Conservation (phyloP, 2,797 vertebrate genomes). For the Esox masquinongy region DNA sequence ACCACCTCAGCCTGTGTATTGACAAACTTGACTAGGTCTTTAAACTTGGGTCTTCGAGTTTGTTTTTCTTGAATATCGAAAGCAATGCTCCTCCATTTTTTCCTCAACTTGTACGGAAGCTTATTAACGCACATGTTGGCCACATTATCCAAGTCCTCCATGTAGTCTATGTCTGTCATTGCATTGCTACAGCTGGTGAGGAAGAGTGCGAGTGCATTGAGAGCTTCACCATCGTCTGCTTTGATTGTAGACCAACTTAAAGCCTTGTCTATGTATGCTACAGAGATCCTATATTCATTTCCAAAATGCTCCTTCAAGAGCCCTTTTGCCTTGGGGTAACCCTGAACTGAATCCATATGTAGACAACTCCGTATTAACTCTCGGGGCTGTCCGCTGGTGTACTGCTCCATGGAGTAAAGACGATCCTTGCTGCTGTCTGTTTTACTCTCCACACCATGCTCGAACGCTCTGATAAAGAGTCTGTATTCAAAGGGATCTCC, state of each 20-base stretch:
- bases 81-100: neutral
- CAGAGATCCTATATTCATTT: neutral
- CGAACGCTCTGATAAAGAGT: too few species aligned
- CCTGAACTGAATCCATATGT: too few species aligned
- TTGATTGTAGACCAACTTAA: neutral
- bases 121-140: neutral
- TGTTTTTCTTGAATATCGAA: neutral
- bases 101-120: neutral
- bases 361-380: too few species aligned
- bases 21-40: too few species aligned
- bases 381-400: too few species aligned
- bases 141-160: neutral
- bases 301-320: neutral
- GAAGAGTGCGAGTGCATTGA: neutral
- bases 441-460: too few species aligned
- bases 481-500: neutral
- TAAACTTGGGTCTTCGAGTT: too few species aligned
- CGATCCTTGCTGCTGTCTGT: too few species aligned
- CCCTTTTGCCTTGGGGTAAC: neutral
- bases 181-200: neutral
- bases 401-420: too few species aligned
- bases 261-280: too few species aligned
- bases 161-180: neutral
- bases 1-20: too few species aligned
- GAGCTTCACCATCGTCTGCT: neutral